A percentile compares a stretch with the other conserved stretches of the same genome.
These are phyloP conservation scores for Capromys pilorides DNA, from an alignment of 2,797 vertebrate genomes.

Conservation along the genomic window DNA sequence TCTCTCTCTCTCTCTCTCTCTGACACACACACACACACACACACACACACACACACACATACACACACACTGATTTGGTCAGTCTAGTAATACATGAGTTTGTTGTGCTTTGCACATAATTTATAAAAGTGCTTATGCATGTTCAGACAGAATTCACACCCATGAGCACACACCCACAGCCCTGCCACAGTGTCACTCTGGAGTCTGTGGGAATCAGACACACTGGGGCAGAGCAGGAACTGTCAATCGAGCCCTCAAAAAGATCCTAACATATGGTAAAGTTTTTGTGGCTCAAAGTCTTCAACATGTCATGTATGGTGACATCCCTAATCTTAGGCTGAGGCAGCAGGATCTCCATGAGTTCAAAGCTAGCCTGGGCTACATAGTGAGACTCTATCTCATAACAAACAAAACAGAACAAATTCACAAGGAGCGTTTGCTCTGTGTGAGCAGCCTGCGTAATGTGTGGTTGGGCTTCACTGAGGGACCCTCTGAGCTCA, in stretches of 20 bases:
- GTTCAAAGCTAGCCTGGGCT: neutral
- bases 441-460: neutral
- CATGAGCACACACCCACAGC: no score
- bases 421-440: neutral
- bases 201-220: constrained; percentile 10
- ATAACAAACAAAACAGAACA: neutral
- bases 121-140: neutral
- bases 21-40: no score
- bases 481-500: neutral
- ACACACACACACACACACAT: no score
- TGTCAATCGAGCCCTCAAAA: neutral
- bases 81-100: neutral
- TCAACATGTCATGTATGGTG: neutral
- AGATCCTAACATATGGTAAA: neutral
- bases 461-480: no score
- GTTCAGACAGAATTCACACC: neutral
- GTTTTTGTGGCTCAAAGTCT: neutral
- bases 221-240: neutral
- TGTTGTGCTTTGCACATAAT: neutral
- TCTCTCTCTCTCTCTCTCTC: no score
- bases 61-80: neutral
- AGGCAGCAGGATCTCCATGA: neutral
- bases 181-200: neutral
- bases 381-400: neutral
- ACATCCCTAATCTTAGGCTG: neutral